These are phyloP conservation scores for Acridotheres tristis DNA, from an alignment of 2,797 vertebrate genomes.

Conservation along the genomic window DNA sequence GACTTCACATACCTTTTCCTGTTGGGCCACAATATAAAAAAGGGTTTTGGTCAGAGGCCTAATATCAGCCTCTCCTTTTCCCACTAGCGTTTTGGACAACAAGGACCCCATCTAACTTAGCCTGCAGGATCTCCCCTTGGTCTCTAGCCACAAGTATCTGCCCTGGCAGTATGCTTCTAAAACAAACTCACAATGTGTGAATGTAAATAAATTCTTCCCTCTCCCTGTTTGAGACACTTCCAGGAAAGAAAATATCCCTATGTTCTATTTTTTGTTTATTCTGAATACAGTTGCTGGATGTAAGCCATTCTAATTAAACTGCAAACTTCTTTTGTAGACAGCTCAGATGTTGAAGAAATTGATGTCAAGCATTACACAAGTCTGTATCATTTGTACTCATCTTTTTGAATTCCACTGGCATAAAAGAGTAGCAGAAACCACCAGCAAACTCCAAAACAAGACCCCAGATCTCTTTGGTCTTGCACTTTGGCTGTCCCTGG, in stretches of 20 bases:
- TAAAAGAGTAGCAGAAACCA: background rate
- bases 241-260: conserved; percentile 21
- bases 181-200: background rate
- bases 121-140: background rate
- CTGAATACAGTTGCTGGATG: conserved; percentile 68
- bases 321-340: conserved; percentile 56
- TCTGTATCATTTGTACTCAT: conserved; percentile 4
- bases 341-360: conserved; percentile 58
- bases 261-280: conserved; percentile 65
- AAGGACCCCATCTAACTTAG: background rate
- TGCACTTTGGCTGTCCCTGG: background rate
- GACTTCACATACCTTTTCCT: background rate
- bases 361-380: conserved; percentile 46
- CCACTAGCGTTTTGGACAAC: background rate
- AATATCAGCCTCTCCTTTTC: background rate
- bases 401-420: conserved; percentile 38
- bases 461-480: background rate
- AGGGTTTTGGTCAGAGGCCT: background rate
- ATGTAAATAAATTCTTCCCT: background rate
- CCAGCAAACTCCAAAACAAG: background rate
- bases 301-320: conserved; percentile 72
- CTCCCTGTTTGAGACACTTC: background rate
- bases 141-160: background rate
- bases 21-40: background rate
- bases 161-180: background rate